phyloP scores from a whole-genome alignment of 64 coral and sea anemone species.

The Pocillopora verrucosa region DNA sequence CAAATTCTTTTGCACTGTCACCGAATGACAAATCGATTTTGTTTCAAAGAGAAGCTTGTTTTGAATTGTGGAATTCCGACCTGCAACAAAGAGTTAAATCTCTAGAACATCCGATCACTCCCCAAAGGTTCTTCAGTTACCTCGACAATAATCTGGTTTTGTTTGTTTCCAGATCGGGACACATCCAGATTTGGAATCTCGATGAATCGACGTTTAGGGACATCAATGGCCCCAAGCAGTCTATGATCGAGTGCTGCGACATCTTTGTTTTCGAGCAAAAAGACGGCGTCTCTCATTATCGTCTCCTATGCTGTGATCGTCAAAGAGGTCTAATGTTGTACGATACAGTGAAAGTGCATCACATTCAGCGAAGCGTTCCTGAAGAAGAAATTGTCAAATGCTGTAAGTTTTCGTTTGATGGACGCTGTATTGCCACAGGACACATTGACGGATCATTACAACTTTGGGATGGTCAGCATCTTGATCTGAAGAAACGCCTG shows the following conservation, averaged over 20 bases:
- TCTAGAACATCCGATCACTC: conserved; percentile 24
- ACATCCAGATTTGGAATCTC: conserved; percentile 48
- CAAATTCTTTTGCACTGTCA: conserved; percentile 19
- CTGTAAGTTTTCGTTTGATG: conserved; percentile 66
- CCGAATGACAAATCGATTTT: conserved; percentile 16
- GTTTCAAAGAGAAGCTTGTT: conserved; percentile 13
- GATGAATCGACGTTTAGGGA: neutral
- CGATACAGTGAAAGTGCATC: neutral
- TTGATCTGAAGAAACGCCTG: neutral
- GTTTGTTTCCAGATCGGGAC: conserved; percentile 45
- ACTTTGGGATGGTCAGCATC: conserved; percentile 42
- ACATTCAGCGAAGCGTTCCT: neutral
- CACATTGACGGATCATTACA: conserved; percentile 37
- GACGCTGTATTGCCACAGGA: conserved; percentile 33
- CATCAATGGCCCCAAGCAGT: neutral
- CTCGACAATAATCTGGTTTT: conserved; percentile 39
- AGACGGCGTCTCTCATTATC: neutral
- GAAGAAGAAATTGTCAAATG: conserved; percentile 13
- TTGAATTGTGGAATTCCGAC: conserved; percentile 41
- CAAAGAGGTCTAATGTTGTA: conserved; percentile 26
- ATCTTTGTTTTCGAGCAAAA: conserved; percentile 21
- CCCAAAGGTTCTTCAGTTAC: conserved; percentile 45
- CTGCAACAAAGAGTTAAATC: conserved; percentile 2
- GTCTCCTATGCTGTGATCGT: conserved; percentile 53
- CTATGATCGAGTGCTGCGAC: conserved; percentile 47